Percentiles rank a stretch among this genome's conserved stretches.
Evolutionary conservation across 2,113 vertebrate genomes (phyloP).

Genomic region (Danionella cerebrum): DNA sequence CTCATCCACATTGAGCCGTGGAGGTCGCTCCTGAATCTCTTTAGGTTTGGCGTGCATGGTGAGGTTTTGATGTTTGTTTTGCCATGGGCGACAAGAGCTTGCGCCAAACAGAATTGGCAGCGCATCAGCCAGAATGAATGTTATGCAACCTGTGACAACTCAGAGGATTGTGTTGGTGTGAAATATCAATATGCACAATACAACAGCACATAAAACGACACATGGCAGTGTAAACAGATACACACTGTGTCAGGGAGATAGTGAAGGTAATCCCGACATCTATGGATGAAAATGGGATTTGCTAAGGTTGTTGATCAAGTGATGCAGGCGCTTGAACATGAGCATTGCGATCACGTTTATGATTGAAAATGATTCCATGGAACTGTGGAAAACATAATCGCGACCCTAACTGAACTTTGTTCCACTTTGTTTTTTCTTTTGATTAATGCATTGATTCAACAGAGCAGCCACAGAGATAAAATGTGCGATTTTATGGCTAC

Average conservation of each 20-base stretch:
- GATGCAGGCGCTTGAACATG: background rate
- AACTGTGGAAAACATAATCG: too few relatives aligned
- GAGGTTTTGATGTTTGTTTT: constrained; percentile 38
- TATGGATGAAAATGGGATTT: constrained; percentile 2
- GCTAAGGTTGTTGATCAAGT: background rate
- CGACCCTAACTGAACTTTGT: too few relatives aligned
- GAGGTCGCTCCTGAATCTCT: constrained; percentile 19
- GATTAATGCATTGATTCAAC: too few relatives aligned
- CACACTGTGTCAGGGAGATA: constrained; percentile 37
- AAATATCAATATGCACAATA: constrained; percentile 44
- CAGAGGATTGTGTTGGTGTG: constrained; percentile 38
- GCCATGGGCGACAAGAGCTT: constrained; percentile 22
- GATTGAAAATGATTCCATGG: too few relatives aligned
- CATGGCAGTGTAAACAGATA: constrained; percentile 39
- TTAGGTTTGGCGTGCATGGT: constrained; percentile 17
- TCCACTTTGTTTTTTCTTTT: too few relatives aligned
- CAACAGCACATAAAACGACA: constrained; percentile 33
- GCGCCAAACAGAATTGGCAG: constrained; percentile 41
- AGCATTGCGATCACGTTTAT: too few relatives aligned
- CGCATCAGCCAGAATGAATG: constrained; percentile 31
- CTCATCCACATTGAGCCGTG: background rate
- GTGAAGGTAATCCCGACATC: constrained; percentile 22
- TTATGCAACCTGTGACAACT: constrained; percentile 47
- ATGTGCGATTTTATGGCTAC: too few relatives aligned
- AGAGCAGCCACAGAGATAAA: too few relatives aligned